Evolutionary conservation across 2,888 invertebrate species (phyloP).

Genomic region (Drosophila nr. fundita): DNA sequence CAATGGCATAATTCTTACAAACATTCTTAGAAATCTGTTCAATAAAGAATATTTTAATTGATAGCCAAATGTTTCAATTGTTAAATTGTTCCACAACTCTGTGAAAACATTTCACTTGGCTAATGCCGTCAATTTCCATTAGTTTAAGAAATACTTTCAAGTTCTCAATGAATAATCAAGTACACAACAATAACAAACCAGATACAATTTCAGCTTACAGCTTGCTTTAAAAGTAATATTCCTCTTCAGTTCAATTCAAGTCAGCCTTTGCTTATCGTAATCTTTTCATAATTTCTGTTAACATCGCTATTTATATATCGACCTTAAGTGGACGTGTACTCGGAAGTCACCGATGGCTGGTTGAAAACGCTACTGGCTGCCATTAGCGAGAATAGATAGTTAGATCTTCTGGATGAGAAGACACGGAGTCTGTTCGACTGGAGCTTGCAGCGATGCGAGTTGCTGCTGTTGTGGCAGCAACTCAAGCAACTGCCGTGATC

Average conservation of each 20-base stretch:
- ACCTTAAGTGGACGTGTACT: constrained; percentile 91
- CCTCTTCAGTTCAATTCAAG: background rate
- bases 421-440: constrained; percentile 81
- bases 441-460: constrained; percentile 87
- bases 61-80: background rate
- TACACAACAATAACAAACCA: background rate
- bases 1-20: constrained; percentile 15
- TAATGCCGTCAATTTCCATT: background rate
- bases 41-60: constrained; percentile 4
- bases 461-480: constrained; percentile 51
- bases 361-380: constrained; percentile 94
- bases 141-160: background rate
- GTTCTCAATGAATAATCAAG: background rate
- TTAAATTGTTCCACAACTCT: background rate
- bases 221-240: background rate
- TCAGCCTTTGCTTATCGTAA: background rate
- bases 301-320: background rate
- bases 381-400: constrained; percentile 91
- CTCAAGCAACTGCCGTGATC: constrained; percentile 88
- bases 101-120: background rate
- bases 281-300: background rate
- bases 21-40: constrained; percentile 10
- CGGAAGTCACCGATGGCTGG: constrained; percentile 95
- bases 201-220: too few relatives aligned
- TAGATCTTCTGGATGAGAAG: constrained; percentile 92